Evolutionary conservation across 2,888 invertebrate species (phyloP).

Genomic region (Glaucopsyche alexis): DNA sequence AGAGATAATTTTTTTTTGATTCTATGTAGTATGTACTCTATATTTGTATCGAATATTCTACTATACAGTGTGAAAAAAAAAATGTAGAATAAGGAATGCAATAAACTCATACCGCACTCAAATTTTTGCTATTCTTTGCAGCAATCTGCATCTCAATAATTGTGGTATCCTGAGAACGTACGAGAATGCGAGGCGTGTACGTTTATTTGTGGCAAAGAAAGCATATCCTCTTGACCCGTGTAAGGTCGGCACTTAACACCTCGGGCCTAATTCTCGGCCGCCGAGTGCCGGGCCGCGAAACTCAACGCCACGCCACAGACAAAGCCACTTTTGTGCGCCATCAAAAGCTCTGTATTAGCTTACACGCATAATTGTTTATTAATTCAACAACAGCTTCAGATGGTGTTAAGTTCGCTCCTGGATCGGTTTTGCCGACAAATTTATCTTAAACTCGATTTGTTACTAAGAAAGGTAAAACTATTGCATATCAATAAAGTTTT

Average conservation of each 20-base stretch:
- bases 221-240: constrained; percentile 36
- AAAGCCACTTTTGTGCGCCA: constrained; percentile 31
- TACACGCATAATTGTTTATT: constrained; percentile 35
- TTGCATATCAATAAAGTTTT: background rate
- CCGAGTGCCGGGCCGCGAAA: constrained; percentile 31
- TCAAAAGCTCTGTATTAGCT: constrained; percentile 36
- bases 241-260: constrained; percentile 43
- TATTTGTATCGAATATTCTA: too few relatives aligned
- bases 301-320: constrained; percentile 33
- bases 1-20: too few relatives aligned
- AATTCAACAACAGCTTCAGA: constrained; percentile 23
- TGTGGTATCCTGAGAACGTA: background rate
- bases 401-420: constrained; percentile 16
- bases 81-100: too few relatives aligned
- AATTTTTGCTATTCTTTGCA: background rate
- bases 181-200: background rate
- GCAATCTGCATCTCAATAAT: background rate
- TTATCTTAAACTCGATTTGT: background rate
- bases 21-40: too few relatives aligned
- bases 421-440: constrained; percentile 13
- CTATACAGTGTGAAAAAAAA: too few relatives aligned
- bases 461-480: background rate
- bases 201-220: constrained; percentile 22
- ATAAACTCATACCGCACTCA: background rate
- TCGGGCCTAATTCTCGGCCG: constrained; percentile 31